Percentiles rank a stretch among this genome's conserved stretches.
These are phyloP conservation scores for Acipenser ruthenus DNA, from an alignment of 2,797 vertebrate species.

Conservation along the genomic window DNA sequence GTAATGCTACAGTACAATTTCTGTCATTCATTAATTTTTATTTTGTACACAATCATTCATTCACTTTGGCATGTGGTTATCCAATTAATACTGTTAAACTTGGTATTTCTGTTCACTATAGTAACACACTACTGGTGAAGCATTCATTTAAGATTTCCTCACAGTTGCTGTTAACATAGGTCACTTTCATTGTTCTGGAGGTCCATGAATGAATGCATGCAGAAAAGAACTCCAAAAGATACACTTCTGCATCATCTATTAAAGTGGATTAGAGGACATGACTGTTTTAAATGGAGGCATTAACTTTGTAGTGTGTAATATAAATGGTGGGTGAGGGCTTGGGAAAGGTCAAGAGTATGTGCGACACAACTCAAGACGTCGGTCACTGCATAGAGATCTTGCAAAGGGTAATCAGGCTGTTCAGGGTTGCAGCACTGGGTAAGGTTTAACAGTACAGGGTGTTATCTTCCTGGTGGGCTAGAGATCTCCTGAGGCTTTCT, in stretches of 20 bases:
- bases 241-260: background rate
- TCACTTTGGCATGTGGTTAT: no score
- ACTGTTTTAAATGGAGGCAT: background rate
- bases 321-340: constrained; percentile 32
- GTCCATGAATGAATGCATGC: no score
- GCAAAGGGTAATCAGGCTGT: constrained; percentile 12
- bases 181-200: no score
- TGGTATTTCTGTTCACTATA: no score
- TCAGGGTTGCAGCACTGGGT: background rate
- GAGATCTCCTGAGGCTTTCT: constrained; percentile 3
- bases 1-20: no score
- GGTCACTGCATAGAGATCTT: constrained; percentile 15
- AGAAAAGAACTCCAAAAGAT: background rate
- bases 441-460: constrained; percentile 10
- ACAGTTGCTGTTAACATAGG: no score
- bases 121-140: no score
- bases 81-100: no score
- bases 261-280: background rate
- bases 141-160: no score
- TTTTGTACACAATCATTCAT: no score
- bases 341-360: constrained; percentile 31
- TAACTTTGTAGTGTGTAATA: background rate
- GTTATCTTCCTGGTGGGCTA: constrained; percentile 1
- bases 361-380: constrained; percentile 19
- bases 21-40: no score